Percentiles rank a stretch among this genome's conserved stretches.
phyloP scores from a whole-genome alignment of 2,797 vertebrate genomes.

The Eulemur mongoz region DNA sequence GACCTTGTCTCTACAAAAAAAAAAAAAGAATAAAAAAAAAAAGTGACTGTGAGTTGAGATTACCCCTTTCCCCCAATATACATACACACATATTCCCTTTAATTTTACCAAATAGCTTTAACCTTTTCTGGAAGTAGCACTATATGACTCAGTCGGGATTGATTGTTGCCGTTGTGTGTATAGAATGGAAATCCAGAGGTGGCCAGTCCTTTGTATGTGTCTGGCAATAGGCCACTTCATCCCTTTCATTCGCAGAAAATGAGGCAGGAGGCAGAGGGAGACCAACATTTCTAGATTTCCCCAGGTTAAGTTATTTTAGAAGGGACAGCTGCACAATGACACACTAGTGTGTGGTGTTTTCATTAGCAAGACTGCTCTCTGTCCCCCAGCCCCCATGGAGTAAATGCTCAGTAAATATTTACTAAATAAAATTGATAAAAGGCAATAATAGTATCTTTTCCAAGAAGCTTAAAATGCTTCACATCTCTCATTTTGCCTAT shows the following conservation, averaged over 20 bases:
- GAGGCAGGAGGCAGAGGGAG: not conserved
- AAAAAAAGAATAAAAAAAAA: not conserved
- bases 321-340: not conserved
- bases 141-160: not conserved
- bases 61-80: not conserved
- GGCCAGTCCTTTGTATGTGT: not conserved
- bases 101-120: constrained; percentile 58
- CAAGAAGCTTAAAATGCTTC: constrained; percentile 7
- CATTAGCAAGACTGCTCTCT: not conserved
- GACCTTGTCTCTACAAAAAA: not conserved
- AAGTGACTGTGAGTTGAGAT: constrained; percentile 42
- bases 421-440: not conserved
- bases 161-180: not conserved
- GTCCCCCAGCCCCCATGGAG: not conserved
- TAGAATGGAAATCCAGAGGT: constrained; percentile 42
- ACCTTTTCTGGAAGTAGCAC: constrained; percentile 50
- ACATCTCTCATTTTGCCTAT: not conserved
- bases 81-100: not conserved
- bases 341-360: not conserved
- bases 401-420: not conserved
- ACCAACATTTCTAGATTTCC: not conserved
- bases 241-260: constrained; percentile 28
- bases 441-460: not conserved
- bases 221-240: not conserved
- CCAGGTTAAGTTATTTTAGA: not conserved